Evolutionary conservation across 2,797 vertebrate species (phyloP).

Genomic region (Amblyraja radiata): DNA sequence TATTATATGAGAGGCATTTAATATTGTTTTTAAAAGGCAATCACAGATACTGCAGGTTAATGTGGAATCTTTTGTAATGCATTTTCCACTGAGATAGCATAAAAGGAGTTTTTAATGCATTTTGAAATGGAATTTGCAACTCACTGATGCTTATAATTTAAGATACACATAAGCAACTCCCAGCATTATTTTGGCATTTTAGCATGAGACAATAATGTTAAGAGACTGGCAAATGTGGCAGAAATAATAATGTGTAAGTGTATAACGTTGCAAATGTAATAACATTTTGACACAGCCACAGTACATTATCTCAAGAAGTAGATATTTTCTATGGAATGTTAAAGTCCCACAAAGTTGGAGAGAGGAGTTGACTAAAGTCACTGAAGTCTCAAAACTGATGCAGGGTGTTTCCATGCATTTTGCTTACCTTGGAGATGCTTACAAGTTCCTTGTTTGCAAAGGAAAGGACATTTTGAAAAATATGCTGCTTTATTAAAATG

Average conservation of each 20-base stretch:
- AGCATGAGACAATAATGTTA: not conserved
- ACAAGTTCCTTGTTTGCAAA: not conserved
- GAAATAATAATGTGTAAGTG: not conserved
- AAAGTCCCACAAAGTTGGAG: not conserved
- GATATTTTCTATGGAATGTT: not conserved
- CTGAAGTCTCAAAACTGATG: not conserved
- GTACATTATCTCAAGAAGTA: not conserved
- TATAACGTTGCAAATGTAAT: not conserved
- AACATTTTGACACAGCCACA: not conserved
- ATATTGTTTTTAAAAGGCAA: not conserved
- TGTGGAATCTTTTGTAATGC: not conserved
- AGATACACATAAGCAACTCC: not conserved
- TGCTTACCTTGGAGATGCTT: not conserved
- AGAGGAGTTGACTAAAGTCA: not conserved
- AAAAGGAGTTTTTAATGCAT: not conserved
- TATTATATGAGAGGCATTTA: not conserved
- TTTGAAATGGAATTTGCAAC: conserved; percentile 11
- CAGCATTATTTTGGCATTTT: not conserved
- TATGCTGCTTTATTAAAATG: not conserved
- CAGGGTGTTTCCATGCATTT: not conserved
- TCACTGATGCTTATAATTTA: not conserved
- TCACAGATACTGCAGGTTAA: not conserved
- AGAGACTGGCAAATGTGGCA: not conserved
- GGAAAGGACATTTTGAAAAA: not conserved
- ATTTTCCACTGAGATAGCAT: not conserved